Base-by-base conservation (phyloP, 2,888 invertebrate species). In the Drosophila limbata region DNA sequence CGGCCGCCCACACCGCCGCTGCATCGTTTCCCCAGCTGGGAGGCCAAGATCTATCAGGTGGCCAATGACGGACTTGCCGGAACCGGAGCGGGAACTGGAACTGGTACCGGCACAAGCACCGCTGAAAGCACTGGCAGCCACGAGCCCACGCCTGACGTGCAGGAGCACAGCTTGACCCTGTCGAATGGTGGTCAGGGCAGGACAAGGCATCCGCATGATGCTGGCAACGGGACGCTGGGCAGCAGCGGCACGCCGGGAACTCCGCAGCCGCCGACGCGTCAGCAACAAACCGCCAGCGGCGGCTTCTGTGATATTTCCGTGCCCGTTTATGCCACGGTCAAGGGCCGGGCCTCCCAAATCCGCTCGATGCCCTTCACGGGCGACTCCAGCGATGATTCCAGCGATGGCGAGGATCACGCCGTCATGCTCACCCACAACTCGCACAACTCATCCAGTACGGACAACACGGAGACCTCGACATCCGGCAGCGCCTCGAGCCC, bases 321-420 rank as follows among this genome's bases (percentile, higher is more conserved):
- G 83, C 98, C 98, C 60, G 98, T 98, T 28, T 98, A 98, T 93
- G 98, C 98, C 56, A 98, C 98, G 52, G 97, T 98, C 42, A 98
- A 98, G 94, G 98, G 97, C 95, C 95, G 98, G 88, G 98, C 98
- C 77, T 98, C 98, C 92, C 98, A 98, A 93, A 98, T 98, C 84
- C 94, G 98, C 82, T 98, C 98, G 47, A 97, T 98, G 95, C 98
- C 98, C 9, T 98, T 98, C 91, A 97, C 97, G 15, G 98, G 98
- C 2, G 98, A 98, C 86, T 98, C 98, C 4, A 97, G 97, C 0
- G 98, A 98, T 91, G 98, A 98, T 91, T 98, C 98, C 1, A 98
- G 98, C 10, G 98, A 98, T 90, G 98, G 98, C 31, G 98, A 98
- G 92, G 97, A 96, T 67, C 92, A 93, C 80, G 92, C 92, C 45